phyloP scores from a whole-genome alignment of 2,888 invertebrate species.

The Lepetodrilus schrolli region DNA sequence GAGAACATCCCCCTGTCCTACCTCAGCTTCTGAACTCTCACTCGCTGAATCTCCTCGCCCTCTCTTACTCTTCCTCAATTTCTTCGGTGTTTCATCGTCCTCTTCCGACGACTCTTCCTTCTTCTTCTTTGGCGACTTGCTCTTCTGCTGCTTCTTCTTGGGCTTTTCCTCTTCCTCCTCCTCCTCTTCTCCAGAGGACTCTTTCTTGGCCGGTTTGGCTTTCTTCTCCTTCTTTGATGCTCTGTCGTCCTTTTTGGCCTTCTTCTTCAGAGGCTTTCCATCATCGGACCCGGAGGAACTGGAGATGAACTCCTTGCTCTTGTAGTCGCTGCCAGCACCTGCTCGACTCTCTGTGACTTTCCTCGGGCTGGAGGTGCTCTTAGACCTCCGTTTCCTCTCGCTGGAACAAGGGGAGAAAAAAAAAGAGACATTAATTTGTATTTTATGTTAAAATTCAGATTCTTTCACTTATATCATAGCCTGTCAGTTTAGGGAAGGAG shows the following conservation, averaged over 20 bases:
- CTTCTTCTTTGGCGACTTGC: not conserved
- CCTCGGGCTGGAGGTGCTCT: constrained; percentile 39
- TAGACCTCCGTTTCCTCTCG: not conserved
- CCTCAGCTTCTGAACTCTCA: not conserved
- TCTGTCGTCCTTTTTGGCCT: constrained; percentile 49
- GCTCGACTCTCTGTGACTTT: constrained; percentile 51
- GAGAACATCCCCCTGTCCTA: too few relatives aligned
- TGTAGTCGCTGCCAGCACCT: constrained; percentile 81
- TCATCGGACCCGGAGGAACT: constrained; percentile 76
- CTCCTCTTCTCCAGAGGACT: constrained; percentile 2
- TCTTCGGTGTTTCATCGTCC: not conserved
- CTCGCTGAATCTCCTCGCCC: not conserved
- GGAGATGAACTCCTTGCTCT: constrained; percentile 94
- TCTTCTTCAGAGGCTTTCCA: constrained; percentile 75
- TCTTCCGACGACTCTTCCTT: not conserved
- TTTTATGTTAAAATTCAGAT: too few relatives aligned
- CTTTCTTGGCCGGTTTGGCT: constrained; percentile 32
- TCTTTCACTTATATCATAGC: too few relatives aligned
- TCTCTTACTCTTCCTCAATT: not conserved
- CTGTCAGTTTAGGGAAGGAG: too few relatives aligned
- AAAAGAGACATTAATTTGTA: too few relatives aligned
- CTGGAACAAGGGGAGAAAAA: too few relatives aligned
- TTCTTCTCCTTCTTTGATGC: constrained; percentile 30
- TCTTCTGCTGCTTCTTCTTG: not conserved
- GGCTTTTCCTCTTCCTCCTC: constrained; percentile 37